Percentiles rank a stretch among this genome's conserved stretches.
phyloP scores from a whole-genome alignment of 1,140 invertebrate species.

The Melanaphis sacchari region DNA sequence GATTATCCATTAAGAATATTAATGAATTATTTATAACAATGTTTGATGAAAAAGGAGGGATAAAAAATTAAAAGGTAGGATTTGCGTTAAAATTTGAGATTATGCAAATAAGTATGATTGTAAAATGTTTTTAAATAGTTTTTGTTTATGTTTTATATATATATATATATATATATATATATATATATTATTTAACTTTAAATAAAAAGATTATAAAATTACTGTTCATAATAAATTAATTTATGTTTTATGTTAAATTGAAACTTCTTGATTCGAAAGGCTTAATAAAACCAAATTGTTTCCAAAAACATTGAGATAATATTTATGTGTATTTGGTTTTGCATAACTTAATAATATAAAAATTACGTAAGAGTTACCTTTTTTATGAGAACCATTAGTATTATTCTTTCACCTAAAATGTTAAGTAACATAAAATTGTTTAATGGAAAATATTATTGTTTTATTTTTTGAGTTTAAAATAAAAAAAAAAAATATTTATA shows the following conservation, averaged over 20 bases:
- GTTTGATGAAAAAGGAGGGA: not conserved
- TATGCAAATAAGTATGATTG: conserved; percentile 23
- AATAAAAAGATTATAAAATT: not conserved
- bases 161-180: too few relatives aligned
- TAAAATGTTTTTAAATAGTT: conserved; percentile 19
- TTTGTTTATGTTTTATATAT: not conserved
- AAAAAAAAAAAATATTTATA: too few relatives aligned
- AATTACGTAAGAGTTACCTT: not conserved
- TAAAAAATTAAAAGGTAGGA: conserved; percentile 12
- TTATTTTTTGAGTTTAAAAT: too few relatives aligned
- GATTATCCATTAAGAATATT: conserved; percentile 35
- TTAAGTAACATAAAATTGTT: too few relatives aligned
- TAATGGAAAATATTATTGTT: too few relatives aligned
- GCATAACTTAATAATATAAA: not conserved
- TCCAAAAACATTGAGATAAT: not conserved
- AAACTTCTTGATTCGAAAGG: not conserved
- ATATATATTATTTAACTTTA: not conserved
- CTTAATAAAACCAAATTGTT: not conserved
- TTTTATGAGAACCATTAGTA: too few relatives aligned
- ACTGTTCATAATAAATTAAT: not conserved
- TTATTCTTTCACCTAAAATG: too few relatives aligned
- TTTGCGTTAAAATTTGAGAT: not conserved
- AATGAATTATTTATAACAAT: conserved; percentile 34
- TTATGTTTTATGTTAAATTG: not conserved
- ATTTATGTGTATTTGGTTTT: not conserved